phyloP scores from a whole-genome alignment of 2,888 invertebrate species.

The Luperina testacea region DNA sequence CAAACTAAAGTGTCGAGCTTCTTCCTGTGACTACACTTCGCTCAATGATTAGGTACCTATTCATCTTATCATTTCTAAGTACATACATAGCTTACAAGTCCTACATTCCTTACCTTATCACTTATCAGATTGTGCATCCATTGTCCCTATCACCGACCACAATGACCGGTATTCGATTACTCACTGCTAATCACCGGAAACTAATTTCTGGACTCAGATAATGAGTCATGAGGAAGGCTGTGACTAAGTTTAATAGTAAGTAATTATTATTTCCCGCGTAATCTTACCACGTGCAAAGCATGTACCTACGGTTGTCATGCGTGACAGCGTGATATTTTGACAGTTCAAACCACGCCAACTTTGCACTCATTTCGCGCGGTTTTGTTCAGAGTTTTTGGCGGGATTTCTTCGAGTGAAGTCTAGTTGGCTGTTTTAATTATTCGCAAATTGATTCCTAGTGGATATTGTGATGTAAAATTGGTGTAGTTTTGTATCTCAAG shows the following conservation, averaged over 20 bases:
- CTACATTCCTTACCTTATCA: conserved; percentile 42
- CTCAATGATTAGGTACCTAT: conserved; percentile 22
- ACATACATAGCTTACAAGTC: conserved; percentile 20
- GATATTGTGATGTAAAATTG: no score
- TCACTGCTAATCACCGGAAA: conserved; percentile 68
- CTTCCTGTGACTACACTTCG: neutral
- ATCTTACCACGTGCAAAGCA: neutral
- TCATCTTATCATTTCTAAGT: conserved; percentile 26
- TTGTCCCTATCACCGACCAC: conserved; percentile 51
- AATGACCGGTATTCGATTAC: conserved; percentile 67
- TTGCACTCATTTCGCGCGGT: no score
- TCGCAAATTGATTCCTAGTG: no score
- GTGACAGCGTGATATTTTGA: no score
- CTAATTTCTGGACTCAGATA: conserved; percentile 62
- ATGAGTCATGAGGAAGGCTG: conserved; percentile 58
- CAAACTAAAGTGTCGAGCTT: neutral
- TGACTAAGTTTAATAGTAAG: conserved; percentile 56
- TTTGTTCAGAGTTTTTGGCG: no score
- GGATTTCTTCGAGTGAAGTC: no score
- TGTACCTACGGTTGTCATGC: no score
- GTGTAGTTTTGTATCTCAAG: no score
- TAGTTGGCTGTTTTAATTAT: no score
- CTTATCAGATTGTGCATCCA: conserved; percentile 52
- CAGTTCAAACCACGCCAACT: no score
- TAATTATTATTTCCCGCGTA: neutral